Evolutionary conservation across 2,113 vertebrate genomes (phyloP), one percentile per base, ranked within the genome.

Genomic region (Pachycephala philippinensis): DNA sequence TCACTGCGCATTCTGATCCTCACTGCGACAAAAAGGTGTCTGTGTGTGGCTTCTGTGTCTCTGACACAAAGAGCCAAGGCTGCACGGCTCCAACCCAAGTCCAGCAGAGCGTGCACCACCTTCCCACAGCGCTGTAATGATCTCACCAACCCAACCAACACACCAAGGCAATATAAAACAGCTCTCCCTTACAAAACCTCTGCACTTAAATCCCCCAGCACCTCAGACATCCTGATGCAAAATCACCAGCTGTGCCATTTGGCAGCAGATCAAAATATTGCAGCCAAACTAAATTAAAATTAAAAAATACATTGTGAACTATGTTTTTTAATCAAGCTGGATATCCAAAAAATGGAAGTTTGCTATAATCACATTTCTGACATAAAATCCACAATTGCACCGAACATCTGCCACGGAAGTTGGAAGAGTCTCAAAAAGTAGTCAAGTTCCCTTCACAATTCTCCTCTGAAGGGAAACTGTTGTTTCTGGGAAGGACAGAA

Each of bases 401-500:
- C 21, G 9, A 54, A 71, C 2, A 6, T 79, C 59, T 59, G 35
- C 18, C 60, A 40, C 4, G 10, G 16, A 80, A 79, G 10, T 5
- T 6, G 4, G 45, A 78, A 37, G n/a, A 72, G 31, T 9, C 31
- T 39, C n/a, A 22, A 87, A 72, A 60, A 22, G 33, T 52, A 72
- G 59, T 44, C 52, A 82, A 63, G 11, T 26, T 68, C 33, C 30
- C 35, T 59, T 91, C 35, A 81, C 26, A 77, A 6, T 12, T 60
- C 57, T 59, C 31, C 60, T 71, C 64, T 45, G 16, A 75, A 64
- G 33, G 45, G 63, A 70, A 84, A 89, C 24, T 16, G 20, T 53
- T 78, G 20, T 50, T 94, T 82, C 81, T 93, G 49, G 75, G 22
- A 76, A 37, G 49, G 24, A 76, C 11, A 82, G 47, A 92, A 87